Evolutionary conservation across 2,797 vertebrate species (phyloP).

Genomic region (Urocyon cinereoargenteus): DNA sequence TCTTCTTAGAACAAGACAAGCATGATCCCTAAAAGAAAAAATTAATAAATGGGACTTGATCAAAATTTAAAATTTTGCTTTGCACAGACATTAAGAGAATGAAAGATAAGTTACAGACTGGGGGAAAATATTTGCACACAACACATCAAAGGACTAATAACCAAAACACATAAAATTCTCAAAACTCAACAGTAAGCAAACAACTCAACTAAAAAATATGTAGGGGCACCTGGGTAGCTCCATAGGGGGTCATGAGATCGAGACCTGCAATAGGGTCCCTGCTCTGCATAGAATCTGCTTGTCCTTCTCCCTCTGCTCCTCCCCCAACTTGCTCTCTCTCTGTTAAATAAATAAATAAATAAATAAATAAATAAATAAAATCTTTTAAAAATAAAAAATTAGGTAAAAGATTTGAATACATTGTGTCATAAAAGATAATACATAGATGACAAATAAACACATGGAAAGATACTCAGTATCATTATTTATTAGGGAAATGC

Average conservation of each 20-base stretch:
- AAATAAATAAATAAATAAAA: background rate
- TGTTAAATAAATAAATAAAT: background rate
- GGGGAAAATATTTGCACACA: background rate
- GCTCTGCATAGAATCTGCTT: background rate
- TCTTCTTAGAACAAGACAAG: slow-evolving; percentile 18
- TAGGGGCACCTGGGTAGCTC: background rate
- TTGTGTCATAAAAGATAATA: background rate
- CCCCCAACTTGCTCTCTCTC: background rate
- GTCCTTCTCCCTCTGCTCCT: background rate
- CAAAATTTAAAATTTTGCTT: slow-evolving; percentile 22
- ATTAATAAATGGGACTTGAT: background rate
- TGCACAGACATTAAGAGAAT: background rate
- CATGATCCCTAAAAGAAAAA: background rate
- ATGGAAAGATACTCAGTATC: background rate
- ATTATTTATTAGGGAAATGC: background rate
- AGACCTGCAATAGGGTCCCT: background rate
- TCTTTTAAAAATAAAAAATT: background rate
- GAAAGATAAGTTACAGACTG: background rate
- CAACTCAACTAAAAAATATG: background rate
- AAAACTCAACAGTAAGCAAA: background rate
- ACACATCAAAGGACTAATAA: background rate
- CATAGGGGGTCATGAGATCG: background rate
- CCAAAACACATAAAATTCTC: background rate
- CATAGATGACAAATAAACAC: background rate
- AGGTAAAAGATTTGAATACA: background rate